These are phyloP conservation scores for Pitta sordida DNA, from an alignment of 2,113 vertebrate genomes.

Conservation along the genomic window DNA sequence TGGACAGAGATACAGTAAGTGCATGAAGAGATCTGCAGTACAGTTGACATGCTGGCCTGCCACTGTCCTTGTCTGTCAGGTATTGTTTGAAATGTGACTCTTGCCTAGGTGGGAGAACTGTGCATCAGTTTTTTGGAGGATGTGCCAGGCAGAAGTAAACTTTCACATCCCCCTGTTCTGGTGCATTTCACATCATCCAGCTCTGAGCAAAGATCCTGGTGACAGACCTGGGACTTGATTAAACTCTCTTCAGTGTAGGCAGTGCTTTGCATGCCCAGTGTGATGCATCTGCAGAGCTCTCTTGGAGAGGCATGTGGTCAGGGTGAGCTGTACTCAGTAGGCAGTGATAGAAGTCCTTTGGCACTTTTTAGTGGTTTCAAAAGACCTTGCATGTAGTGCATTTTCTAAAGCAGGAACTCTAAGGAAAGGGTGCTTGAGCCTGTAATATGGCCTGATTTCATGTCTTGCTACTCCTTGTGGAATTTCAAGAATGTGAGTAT, in stretches of 20 bases:
- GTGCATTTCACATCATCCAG: not conserved
- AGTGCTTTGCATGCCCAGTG: not conserved
- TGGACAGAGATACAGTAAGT: constrained; percentile 95
- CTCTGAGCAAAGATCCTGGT: not conserved
- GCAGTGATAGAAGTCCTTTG: not conserved
- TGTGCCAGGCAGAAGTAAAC: not conserved
- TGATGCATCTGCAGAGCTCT: not conserved
- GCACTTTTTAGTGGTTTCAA: not conserved
- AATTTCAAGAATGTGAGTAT: not conserved
- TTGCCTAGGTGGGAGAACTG: not conserved
- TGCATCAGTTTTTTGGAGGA: not conserved
- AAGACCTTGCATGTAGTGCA: not conserved
- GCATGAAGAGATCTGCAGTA: not conserved
- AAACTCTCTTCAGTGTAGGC: not conserved
- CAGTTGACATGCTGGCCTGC: rapidly evolving
- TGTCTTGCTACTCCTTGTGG: not conserved
- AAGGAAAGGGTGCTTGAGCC: not conserved
- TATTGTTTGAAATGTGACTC: not conserved
- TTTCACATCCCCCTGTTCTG: not conserved
- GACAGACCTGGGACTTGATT: not conserved
- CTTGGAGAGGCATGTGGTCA: not conserved
- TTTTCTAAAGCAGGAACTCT: not conserved
- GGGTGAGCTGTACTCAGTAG: not conserved
- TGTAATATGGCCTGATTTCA: not conserved
- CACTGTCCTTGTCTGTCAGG: not conserved